A percentile compares a stretch with the other conserved stretches of the same genome.
Conservation (phyloP, 2,113 vertebrate species). For the Tachuris rubrigastra region DNA sequence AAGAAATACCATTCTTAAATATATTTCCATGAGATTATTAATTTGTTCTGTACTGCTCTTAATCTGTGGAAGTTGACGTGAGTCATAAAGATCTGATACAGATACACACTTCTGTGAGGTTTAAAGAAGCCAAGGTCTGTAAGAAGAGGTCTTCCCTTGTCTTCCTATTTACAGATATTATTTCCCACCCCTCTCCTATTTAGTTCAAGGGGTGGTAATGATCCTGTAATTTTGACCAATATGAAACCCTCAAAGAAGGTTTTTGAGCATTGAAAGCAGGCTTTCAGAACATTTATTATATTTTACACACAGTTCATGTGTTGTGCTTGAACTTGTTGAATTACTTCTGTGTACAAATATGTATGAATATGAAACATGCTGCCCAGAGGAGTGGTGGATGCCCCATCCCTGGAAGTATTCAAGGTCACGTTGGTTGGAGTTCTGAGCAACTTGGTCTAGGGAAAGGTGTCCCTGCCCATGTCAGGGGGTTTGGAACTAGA, state of each 20-base stretch:
- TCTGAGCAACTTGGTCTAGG: background rate
- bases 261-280: no score
- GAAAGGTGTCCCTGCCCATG: background rate
- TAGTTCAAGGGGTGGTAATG: accelerated
- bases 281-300: background rate
- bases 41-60: background rate
- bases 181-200: background rate
- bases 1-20: background rate
- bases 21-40: background rate
- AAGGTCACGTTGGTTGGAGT: background rate
- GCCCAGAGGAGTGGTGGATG: background rate
- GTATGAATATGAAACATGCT: background rate
- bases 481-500: background rate
- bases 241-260: background rate
- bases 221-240: background rate
- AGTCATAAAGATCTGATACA: background rate
- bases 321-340: background rate
- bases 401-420: background rate
- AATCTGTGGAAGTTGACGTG: background rate
- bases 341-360: background rate
- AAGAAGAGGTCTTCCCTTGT: background rate
- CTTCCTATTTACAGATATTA: background rate
- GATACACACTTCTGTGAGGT: background rate
- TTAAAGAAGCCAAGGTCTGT: background rate
- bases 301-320: background rate